A percentile compares a stretch with the other conserved stretches of the same genome.
Conservation (phyloP, 1,140 invertebrate species). For the Bombus affinis region DNA sequence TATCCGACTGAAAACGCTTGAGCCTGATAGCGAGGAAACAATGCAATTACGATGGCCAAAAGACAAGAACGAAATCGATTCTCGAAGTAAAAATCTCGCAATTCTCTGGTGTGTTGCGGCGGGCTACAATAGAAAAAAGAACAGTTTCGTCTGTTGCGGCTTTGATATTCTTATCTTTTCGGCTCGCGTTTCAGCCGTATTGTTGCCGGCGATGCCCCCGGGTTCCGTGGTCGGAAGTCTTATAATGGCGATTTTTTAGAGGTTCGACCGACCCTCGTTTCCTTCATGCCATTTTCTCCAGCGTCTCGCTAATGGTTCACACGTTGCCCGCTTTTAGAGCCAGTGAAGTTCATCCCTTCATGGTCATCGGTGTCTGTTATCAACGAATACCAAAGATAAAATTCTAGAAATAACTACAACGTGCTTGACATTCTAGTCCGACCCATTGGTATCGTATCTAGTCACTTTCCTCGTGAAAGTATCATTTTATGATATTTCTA, state of each 20-base stretch:
- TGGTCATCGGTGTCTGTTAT: constrained; percentile 9
- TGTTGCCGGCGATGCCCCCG: constrained; percentile 48
- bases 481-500: not conserved
- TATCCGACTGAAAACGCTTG: not conserved
- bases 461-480: not conserved
- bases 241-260: constrained; percentile 56
- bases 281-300: constrained; percentile 39
- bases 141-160: constrained; percentile 39
- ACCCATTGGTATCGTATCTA: not conserved
- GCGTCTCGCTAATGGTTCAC: constrained; percentile 51
- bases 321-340: constrained; percentile 29
- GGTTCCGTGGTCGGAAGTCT: constrained; percentile 49
- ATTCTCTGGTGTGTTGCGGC: constrained; percentile 24
- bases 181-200: constrained; percentile 42
- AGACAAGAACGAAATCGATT: constrained; percentile 33
- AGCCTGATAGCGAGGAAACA: not conserved
- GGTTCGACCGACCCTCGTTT: constrained; percentile 42
- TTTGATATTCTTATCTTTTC: constrained; percentile 61
- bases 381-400: constrained; percentile 20
- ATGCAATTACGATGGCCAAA: constrained; percentile 12
- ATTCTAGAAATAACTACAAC: constrained; percentile 46
- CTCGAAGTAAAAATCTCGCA: not conserved
- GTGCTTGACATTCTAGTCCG: no score
- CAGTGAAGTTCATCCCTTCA: constrained; percentile 5
- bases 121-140: constrained; percentile 29